These are phyloP conservation scores for Condylostylus longicornis DNA, from an alignment of 1,140 invertebrate species.

Conservation along the genomic window DNA sequence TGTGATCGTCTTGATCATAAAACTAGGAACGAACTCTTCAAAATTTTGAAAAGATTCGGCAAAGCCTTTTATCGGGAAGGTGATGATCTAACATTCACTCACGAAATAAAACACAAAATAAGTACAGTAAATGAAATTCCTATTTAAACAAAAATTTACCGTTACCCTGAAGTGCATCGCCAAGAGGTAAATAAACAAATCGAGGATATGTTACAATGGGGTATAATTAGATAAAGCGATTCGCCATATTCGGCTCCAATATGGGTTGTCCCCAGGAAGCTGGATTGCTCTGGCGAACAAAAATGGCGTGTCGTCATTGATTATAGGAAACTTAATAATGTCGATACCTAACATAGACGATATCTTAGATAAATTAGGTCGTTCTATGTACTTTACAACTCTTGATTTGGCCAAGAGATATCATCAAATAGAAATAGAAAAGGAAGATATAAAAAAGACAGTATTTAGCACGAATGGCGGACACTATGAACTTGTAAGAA, in stretches of 20 bases:
- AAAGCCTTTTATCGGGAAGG: constrained; percentile 4
- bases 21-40: too few relatives aligned
- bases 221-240: not conserved
- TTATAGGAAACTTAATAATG: constrained; percentile 4
- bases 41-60: too few relatives aligned
- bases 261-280: constrained; percentile 4
- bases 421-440: too few relatives aligned
- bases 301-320: constrained; percentile 2
- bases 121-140: not conserved
- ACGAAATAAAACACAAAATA: constrained; percentile 4
- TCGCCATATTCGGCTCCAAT: not conserved
- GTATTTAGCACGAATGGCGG: too few relatives aligned
- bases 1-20: too few relatives aligned
- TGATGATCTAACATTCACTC: constrained; percentile 1
- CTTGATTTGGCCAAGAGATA: constrained; percentile 24
- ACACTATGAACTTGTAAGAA: too few relatives aligned
- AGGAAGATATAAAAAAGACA: too few relatives aligned
- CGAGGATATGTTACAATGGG: constrained; percentile 1
- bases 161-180: constrained; percentile 1
- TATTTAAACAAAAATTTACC: constrained; percentile 1
- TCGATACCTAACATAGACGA: constrained; percentile 36
- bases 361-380: constrained; percentile 22
- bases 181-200: constrained; percentile 6
- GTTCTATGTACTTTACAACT: constrained; percentile 19
- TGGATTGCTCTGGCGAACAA: constrained; percentile 12